These are phyloP conservation scores for Heliconius cydno DNA, from an alignment of 2,888 invertebrate species.

Conservation along the genomic window DNA sequence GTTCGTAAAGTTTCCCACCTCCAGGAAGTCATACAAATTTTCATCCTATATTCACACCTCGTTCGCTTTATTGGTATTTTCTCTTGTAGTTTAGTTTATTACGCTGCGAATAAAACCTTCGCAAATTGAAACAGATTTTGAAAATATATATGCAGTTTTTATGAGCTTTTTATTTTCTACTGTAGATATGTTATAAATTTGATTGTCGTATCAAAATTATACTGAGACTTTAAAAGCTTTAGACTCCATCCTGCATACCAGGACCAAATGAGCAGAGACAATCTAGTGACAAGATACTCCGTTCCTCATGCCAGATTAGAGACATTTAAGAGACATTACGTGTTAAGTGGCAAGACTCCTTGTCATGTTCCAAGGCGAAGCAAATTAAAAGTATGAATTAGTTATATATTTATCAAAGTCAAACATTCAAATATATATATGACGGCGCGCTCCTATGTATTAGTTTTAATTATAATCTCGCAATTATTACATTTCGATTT, in stretches of 20 bases:
- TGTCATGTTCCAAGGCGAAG: too few relatives aligned
- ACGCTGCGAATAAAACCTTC: constrained; percentile 33
- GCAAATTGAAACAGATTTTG: constrained; percentile 34
- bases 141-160: constrained; percentile 23
- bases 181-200: background rate
- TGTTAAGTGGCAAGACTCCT: too few relatives aligned
- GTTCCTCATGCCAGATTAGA: too few relatives aligned
- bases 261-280: background rate
- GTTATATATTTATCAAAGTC: too few relatives aligned
- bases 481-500: too few relatives aligned
- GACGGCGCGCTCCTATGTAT: too few relatives aligned
- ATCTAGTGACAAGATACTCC: background rate
- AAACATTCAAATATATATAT: too few relatives aligned
- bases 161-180: constrained; percentile 15
- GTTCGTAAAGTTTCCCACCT: constrained; percentile 41
- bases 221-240: background rate
- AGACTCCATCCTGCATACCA: background rate
- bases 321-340: too few relatives aligned
- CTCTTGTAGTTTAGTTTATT: constrained; percentile 43
- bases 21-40: constrained; percentile 44
- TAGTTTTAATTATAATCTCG: too few relatives aligned
- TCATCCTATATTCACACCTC: constrained; percentile 42
- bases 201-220: background rate
- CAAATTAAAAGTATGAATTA: too few relatives aligned
- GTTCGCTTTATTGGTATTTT: constrained; percentile 45